Percentiles rank a stretch among this genome's conserved stretches.
These are phyloP conservation scores for Leptinotarsa lineolata DNA, from an alignment of 1,140 invertebrate species.

Conservation along the genomic window DNA sequence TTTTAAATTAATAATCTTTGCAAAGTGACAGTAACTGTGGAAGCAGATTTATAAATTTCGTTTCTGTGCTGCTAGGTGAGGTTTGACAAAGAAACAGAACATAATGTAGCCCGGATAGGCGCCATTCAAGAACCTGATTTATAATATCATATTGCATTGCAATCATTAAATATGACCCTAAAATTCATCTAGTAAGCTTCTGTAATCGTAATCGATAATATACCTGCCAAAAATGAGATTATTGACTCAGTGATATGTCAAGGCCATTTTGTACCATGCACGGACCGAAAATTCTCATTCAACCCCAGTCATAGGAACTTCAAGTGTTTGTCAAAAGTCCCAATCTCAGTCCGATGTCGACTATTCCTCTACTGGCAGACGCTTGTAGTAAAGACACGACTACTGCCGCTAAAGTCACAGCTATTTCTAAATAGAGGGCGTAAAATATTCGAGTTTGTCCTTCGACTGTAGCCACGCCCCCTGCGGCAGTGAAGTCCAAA, in stretches of 20 bases:
- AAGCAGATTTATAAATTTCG: too few species aligned
- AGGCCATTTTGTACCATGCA: background rate
- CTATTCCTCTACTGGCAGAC: conserved; percentile 62
- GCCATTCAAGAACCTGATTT: too few species aligned
- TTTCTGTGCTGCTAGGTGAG: too few species aligned
- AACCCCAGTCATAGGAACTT: conserved; percentile 14
- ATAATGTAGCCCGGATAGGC: too few species aligned
- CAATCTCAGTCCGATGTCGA: conserved; percentile 62
- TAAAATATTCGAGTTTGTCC: conserved; percentile 66
- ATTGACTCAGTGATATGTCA: background rate
- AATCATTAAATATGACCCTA: too few species aligned
- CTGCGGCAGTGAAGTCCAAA: conserved; percentile 70
- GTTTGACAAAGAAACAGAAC: too few species aligned
- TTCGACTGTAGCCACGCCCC: conserved; percentile 65
- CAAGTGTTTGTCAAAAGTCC: conserved; percentile 61
- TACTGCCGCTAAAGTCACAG: conserved; percentile 65
- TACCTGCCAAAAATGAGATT: background rate
- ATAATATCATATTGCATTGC: too few species aligned
- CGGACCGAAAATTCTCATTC: background rate
- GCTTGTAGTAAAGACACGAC: conserved; percentile 64
- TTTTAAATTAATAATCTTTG: too few species aligned
- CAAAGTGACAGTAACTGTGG: too few species aligned
- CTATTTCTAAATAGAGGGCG: conserved; percentile 69
- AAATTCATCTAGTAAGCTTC: too few species aligned
- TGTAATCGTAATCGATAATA: too few species aligned